Base-by-base conservation (phyloP, 2,113 vertebrate genomes). In the Xiphophorus hellerii region DNA sequence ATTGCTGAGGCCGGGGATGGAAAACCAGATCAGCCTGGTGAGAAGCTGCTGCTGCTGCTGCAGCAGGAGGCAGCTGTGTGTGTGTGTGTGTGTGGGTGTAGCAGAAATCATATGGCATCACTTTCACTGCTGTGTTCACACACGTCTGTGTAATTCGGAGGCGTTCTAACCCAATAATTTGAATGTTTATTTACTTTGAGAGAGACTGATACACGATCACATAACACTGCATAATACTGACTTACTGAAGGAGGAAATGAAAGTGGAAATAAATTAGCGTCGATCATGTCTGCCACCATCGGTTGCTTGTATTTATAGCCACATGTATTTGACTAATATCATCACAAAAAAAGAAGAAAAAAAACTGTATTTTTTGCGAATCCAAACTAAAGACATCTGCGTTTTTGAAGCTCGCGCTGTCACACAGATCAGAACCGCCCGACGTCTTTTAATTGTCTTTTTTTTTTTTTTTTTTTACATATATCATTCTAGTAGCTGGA, bases 11-110 rank as follows among this genome's bases (percentile, higher is more conserved):
- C 70, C 3, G 66, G 62, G 73, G 71, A 79, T 5, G 44, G 83
- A 77, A 83, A 87, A 82, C 13, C 78, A 78, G 64, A 74, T 82
- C 72, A 77, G 62, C 68, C 64, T 14, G 13, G 70, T 66, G 76
- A 71, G 81, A 85, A 82, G 81, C 81, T 81, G 79, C 84, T 70
- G 39, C 39, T 42, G 81, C 81, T 78, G 79, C 84, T n/a, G 48
- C 51, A 54, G 51, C 51, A 54, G 51, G 7, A 54, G 44, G 51
- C 51, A 54, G 51, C 22, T 54, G 51, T 25, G 51, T 58, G 44
- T 17, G 44, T 17, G 35, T 51, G 48, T 51, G 17, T 51, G 22
- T 25, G 51, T n/a, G 51, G n/a, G 51, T 25, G 51, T n/a, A n/a
- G 51, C 51, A 58, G 22, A 58, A 58, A 58, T 58, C 51, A 58